phyloP scores from a whole-genome alignment of 2,113 vertebrate genomes.

The Leucoraja erinaceus region DNA sequence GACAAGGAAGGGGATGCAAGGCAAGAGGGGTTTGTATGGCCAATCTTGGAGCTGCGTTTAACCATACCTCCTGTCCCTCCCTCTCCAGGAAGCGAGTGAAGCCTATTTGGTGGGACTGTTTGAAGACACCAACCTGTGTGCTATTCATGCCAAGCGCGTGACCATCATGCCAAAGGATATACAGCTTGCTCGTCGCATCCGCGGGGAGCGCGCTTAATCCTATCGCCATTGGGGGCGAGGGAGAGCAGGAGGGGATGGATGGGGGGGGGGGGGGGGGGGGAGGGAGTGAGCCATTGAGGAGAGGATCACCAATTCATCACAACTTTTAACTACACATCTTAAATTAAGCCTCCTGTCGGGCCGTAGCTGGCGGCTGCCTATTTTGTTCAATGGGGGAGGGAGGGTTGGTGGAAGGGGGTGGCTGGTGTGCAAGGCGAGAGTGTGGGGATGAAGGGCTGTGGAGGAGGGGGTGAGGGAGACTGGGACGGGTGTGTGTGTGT shows the following conservation, averaged over 20 bases:
- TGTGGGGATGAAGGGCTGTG: not conserved
- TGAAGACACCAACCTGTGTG: constrained; percentile 79
- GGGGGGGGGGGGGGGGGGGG: not conserved
- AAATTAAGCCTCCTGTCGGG: constrained; percentile 21
- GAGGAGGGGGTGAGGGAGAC: too few relatives aligned
- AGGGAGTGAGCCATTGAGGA: not conserved
- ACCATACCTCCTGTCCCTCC: constrained; percentile 41
- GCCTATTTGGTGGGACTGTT: constrained; percentile 79
- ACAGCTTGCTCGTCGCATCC: constrained; percentile 79
- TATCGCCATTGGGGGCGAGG: not conserved
- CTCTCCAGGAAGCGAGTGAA: constrained; percentile 70
- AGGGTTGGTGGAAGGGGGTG: not conserved
- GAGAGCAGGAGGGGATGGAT: too few relatives aligned
- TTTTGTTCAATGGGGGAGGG: not conserved
- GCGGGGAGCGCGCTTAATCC: constrained; percentile 74
- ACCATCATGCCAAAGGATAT: constrained; percentile 83
- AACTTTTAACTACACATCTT: not conserved
- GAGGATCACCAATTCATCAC: not conserved
- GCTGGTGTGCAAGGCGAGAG: not conserved
- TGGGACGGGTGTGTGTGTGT: not conserved
- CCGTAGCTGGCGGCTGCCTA: constrained; percentile 13
- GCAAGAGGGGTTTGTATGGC: not conserved
- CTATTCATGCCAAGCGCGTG: constrained; percentile 80
- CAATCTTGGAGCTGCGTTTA: constrained; percentile 14
- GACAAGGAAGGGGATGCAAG: too few relatives aligned